A percentile compares a stretch with the other conserved stretches of the same genome.
Conservation (phyloP, 2,888 invertebrate genomes). For the Euplexia lucipara region DNA sequence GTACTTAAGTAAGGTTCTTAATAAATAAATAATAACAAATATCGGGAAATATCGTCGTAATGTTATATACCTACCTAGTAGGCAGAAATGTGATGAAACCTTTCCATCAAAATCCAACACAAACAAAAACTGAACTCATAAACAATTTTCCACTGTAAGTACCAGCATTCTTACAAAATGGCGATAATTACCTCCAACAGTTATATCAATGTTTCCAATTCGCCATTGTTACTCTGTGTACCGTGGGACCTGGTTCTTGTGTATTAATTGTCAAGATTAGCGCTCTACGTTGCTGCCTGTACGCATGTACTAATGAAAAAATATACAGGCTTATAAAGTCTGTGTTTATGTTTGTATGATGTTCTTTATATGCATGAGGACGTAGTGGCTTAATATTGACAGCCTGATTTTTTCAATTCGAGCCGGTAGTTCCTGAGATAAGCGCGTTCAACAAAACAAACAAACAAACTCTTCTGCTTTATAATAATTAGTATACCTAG, state of each 20-base stretch:
- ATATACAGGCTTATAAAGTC: not conserved
- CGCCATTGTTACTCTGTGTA: constrained; percentile 44
- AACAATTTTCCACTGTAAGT: constrained; percentile 16
- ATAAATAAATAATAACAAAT: too few relatives aligned
- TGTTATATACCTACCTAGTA: too few relatives aligned
- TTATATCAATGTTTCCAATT: constrained; percentile 58
- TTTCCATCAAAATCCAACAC: not conserved
- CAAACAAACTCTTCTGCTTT: too few relatives aligned
- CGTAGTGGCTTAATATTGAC: too few relatives aligned
- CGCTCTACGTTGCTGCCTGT: constrained; percentile 34
- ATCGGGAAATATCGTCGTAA: too few relatives aligned
- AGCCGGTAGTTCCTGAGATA: too few relatives aligned
- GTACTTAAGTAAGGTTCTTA: too few relatives aligned
- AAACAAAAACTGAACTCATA: constrained; percentile 1
- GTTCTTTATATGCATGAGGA: not conserved
- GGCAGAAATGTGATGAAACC: not conserved
- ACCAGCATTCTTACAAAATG: constrained; percentile 44
- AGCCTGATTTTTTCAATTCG: too few relatives aligned
- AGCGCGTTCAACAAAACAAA: too few relatives aligned
- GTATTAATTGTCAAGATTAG: constrained; percentile 57
- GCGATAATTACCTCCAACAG: constrained; percentile 50
- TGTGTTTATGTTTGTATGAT: constrained; percentile 11
- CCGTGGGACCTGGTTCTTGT: constrained; percentile 55
- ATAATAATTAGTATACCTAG: too few relatives aligned
- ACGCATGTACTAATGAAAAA: constrained; percentile 16